phyloP scores from a whole-genome alignment of 2,888 invertebrate species.

The Clanis bilineata region DNA sequence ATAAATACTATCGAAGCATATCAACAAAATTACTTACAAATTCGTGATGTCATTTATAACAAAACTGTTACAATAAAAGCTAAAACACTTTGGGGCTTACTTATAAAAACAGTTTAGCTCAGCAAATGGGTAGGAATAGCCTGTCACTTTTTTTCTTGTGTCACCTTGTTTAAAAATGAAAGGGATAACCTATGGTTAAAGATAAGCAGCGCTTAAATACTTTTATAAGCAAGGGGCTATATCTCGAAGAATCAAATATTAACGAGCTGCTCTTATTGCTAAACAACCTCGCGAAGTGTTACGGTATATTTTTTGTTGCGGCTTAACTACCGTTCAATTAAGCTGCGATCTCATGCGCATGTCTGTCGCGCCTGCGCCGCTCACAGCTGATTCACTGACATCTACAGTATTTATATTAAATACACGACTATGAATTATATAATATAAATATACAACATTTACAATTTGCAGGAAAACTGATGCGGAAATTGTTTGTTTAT shows the following conservation, averaged over 20 bases:
- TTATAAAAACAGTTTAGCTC: no score
- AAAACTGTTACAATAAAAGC: neutral
- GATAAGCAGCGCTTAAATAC: no score
- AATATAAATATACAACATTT: no score
- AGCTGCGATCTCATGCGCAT: slow-evolving; percentile 40
- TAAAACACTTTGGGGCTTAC: no score
- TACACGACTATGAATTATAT: neutral
- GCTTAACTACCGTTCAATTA: slow-evolving; percentile 35
- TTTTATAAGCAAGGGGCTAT: no score
- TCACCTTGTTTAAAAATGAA: no score
- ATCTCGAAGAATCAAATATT: neutral
- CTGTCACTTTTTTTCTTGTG: no score
- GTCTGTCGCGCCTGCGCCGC: slow-evolving; percentile 50
- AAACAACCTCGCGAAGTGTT: slow-evolving; percentile 12
- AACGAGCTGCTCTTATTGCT: neutral
- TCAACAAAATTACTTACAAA: no score
- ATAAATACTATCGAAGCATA: no score
- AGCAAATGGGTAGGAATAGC: no score
- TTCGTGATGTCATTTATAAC: no score
- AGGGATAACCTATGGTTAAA: no score
- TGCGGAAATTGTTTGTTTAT: neutral
- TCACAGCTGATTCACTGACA: slow-evolving; percentile 46
- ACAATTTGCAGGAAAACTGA: neutral
- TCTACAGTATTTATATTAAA: neutral
- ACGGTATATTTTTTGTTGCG: slow-evolving; percentile 37